A percentile compares a stretch with the other conserved stretches of the same genome.
Evolutionary conservation across 2,113 vertebrate species (phyloP).

Genomic region (Zosterops borbonicus): DNA sequence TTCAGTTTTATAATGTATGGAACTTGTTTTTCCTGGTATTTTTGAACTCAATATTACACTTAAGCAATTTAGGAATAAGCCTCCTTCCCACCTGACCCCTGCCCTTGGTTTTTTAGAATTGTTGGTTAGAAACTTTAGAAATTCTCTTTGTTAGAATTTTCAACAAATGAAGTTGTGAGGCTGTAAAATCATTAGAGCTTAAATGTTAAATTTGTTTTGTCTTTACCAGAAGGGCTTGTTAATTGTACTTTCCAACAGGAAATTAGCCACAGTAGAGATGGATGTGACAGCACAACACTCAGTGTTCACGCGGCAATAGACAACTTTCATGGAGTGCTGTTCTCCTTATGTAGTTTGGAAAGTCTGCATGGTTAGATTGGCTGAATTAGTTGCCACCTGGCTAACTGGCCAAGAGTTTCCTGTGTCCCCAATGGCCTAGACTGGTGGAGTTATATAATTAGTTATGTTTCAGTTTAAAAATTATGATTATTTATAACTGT

Average conservation of each 20-base stretch:
- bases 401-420: neutral
- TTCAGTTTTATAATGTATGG: neutral
- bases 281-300: neutral
- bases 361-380: fast-evolving
- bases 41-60: neutral
- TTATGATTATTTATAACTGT: neutral
- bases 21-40: neutral
- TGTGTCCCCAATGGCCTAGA: neutral
- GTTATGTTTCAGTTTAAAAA: neutral
- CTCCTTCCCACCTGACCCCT: too few relatives aligned
- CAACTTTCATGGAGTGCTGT: neutral
- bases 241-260: neutral
- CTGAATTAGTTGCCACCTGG: neutral
- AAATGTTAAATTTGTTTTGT: neutral
- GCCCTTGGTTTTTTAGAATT: neutral
- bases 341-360: neutral
- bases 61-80: neutral
- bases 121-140: neutral
- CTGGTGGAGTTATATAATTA: neutral
- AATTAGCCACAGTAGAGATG: neutral
- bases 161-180: neutral
- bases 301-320: neutral
- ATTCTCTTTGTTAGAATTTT: neutral
- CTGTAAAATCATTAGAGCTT: neutral
- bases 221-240: neutral